Evolutionary conservation across 2,113 vertebrate genomes (phyloP).

Genomic region (Toxotes jaculatrix): DNA sequence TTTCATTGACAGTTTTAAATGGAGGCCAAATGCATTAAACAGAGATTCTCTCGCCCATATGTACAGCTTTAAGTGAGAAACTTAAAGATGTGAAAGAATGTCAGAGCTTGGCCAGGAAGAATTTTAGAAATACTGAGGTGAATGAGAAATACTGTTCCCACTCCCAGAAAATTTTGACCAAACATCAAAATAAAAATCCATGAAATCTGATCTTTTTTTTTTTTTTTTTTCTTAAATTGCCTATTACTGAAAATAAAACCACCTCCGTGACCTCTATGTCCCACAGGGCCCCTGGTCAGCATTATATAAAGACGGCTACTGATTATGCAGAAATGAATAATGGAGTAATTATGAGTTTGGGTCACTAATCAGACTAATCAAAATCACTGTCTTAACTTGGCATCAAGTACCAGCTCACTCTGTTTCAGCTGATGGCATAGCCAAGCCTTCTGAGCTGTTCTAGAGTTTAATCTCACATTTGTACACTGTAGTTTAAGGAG

Average conservation of each 20-base stretch:
- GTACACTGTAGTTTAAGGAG: not conserved
- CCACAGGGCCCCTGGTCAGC: not conserved
- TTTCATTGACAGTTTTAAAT: not conserved
- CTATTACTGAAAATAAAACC: not conserved
- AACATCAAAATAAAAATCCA: not conserved
- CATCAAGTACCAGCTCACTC: not conserved
- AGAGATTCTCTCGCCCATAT: not conserved
- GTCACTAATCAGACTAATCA: not conserved
- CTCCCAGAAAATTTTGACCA: not conserved
- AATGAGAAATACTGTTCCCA: too few relatives aligned
- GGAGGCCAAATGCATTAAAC: not conserved
- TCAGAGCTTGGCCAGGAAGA: not conserved
- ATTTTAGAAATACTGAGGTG: too few relatives aligned
- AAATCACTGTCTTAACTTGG: slow-evolving; percentile 1
- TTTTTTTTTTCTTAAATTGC: not conserved
- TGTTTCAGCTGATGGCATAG: not conserved
- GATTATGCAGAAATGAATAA: slow-evolving; percentile 2
- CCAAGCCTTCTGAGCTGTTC: not conserved
- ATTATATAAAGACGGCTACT: not conserved
- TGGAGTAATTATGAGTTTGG: slow-evolving; percentile 7
- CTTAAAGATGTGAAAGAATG: not conserved
- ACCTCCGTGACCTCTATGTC: slow-evolving; percentile 3
- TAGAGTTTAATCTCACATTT: not conserved
- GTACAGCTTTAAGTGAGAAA: not conserved
- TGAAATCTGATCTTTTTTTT: too few relatives aligned